These are phyloP conservation scores for Brachionus rotundiformis DNA, from an alignment of 1,140 invertebrate species.

Conservation along the genomic window DNA sequence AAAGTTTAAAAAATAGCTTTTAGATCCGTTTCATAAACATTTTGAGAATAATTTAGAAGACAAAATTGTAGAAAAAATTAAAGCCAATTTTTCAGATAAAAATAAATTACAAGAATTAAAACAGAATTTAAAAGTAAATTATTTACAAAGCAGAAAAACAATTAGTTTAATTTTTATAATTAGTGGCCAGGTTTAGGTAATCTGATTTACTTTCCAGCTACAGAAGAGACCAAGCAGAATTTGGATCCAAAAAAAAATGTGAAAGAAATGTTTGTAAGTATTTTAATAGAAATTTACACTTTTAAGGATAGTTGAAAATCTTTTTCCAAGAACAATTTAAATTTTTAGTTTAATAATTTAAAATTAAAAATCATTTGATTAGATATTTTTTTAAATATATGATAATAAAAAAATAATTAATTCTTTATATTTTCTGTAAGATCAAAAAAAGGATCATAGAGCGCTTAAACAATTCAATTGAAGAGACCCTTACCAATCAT, in stretches of 20 bases:
- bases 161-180: not conserved
- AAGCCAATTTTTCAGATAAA: not conserved
- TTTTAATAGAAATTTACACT: too few species aligned
- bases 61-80: slow-evolving; percentile 7
- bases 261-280: slow-evolving; percentile 22
- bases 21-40: slow-evolving; percentile 51
- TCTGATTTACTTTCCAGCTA: not conserved
- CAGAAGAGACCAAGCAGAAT: not conserved
- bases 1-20: not conserved
- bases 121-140: slow-evolving; percentile 15
- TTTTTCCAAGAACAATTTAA: too few species aligned
- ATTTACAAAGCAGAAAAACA: too few species aligned
- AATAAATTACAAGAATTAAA: not conserved
- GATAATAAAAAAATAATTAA: not conserved
- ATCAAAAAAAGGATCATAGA: slow-evolving; percentile 30
- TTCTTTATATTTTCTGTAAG: not conserved
- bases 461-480: not conserved
- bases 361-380: too few species aligned
- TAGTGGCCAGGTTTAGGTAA: slow-evolving; percentile 17
- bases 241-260: not conserved
- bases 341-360: too few species aligned
- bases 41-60: slow-evolving; percentile 15
- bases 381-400: too few species aligned
- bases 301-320: too few species aligned
- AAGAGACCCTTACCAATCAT: not conserved